Evolutionary conservation across 2,888 invertebrate species (phyloP), one percentile per base, ranked within the genome.

Genomic region (Synanthedon vespiformis): DNA sequence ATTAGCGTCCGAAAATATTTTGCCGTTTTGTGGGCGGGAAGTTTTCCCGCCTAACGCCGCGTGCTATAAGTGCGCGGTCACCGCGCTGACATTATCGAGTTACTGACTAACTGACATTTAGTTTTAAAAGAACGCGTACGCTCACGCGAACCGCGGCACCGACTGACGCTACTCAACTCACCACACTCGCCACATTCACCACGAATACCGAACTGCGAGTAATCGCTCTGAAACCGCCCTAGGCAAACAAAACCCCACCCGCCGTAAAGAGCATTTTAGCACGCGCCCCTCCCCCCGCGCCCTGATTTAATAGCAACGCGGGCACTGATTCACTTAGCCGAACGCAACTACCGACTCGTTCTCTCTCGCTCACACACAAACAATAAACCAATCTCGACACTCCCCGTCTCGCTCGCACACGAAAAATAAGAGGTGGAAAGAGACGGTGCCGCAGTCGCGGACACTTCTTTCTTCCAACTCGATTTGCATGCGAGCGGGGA

Each of bases 1-100:
- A 74, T 88, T 88, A 73, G 88, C 88, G 87, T 88, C 88, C 74
- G 88, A 88, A 83, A 88, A 88, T 88, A 88, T 88, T 75, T 84
- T 88, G 88, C 64, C 69, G 72, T 68, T 60, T 76, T 73, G 70
- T 73, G 72, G 84, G 86, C 88, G 85, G 87, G 87, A 80, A 79
- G 62, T 75, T 81, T 80, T 84, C 86, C 87, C 85, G 82, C 86
- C 83, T 67, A 74, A 78, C 74, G 69, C 68, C 74, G 71, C 73
- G 77, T 69, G 65, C 58, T 62, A 78, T n/a, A 61, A 66, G 64
- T 70, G 74, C 77, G 80, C 81, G 81, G 77, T 85, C 82, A 85
- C 82, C 82, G 83, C 81, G 82, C 74, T 67, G 70, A 64, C 80
- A 78, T 77, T 62, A 62, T 65, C 76, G 71, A 73, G 56, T 58